Percentiles rank a stretch among this genome's conserved stretches.
Conservation (phyloP, 2,888 invertebrate species). For the Nesidiocoris tenuis region DNA sequence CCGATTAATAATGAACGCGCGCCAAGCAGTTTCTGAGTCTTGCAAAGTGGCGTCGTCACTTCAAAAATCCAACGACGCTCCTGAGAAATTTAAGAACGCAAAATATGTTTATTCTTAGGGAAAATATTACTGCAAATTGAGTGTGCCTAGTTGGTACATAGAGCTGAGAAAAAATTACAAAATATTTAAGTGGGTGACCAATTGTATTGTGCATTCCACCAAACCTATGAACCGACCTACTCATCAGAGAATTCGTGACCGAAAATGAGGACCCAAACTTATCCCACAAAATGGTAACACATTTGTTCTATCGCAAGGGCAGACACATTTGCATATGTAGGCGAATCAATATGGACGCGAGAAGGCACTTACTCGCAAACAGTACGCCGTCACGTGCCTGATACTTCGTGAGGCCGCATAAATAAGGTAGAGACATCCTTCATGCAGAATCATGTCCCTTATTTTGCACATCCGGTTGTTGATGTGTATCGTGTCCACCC, state of each 20-base stretch:
- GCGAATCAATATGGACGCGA: not conserved
- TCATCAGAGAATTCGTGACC: too few species aligned
- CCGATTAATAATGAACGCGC: constrained; percentile 36
- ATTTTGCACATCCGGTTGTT: constrained; percentile 44
- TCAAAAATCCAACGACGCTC: constrained; percentile 42
- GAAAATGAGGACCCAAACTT: too few species aligned
- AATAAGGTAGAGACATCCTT: constrained; percentile 41
- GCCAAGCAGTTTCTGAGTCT: constrained; percentile 44
- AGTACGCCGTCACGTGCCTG: constrained; percentile 44
- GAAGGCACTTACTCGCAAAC: constrained; percentile 23
- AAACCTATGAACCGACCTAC: too few species aligned
- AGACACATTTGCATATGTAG: not conserved
- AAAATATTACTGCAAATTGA: too few species aligned
- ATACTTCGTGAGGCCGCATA: constrained; percentile 46
- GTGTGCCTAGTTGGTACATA: too few species aligned
- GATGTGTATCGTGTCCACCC: constrained; percentile 45
- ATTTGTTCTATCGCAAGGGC: not conserved
- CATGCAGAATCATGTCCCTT: constrained; percentile 41
- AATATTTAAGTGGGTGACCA: too few species aligned
- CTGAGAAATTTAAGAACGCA: not conserved
- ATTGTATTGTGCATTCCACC: too few species aligned
- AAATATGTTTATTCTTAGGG: not conserved
- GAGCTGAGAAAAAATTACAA: too few species aligned
- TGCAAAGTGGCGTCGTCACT: constrained; percentile 44
- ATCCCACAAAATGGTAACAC: not conserved